phyloP scores from a whole-genome alignment of 2,113 vertebrate species.

The Salminus brasiliensis region DNA sequence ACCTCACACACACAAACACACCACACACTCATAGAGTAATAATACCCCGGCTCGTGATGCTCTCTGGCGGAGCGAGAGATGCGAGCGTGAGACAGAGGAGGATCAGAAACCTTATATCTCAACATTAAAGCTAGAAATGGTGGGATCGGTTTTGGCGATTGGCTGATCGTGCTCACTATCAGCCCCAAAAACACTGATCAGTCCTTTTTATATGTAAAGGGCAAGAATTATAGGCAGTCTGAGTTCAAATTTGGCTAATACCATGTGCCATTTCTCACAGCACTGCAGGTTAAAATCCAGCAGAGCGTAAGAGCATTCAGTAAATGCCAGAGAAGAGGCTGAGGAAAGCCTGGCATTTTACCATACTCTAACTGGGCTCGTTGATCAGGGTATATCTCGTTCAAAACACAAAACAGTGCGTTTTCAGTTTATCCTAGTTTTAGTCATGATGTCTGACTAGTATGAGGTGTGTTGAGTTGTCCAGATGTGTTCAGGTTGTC shows the following conservation, averaged over 20 bases:
- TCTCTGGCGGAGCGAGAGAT: neutral
- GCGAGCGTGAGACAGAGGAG: neutral
- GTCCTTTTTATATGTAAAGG: neutral
- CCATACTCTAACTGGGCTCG: neutral
- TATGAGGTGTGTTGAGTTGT: neutral
- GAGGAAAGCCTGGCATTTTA: neutral
- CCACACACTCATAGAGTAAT: neutral
- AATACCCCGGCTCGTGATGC: neutral
- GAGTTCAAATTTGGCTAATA: neutral
- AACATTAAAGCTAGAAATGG: too few species aligned
- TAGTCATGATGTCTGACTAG: neutral
- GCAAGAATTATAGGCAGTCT: neutral
- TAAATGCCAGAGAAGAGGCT: neutral
- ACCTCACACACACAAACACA: constrained; percentile 10
- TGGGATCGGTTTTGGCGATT: too few species aligned
- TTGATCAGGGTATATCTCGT: neutral
- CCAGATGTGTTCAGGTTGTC: neutral
- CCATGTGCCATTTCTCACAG: neutral
- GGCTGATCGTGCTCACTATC: too few species aligned
- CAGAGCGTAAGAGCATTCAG: neutral
- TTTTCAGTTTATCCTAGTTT: too few species aligned
- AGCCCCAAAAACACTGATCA: too few species aligned
- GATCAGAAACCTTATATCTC: neutral
- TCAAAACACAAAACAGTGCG: too few species aligned
- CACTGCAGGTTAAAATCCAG: neutral